phyloP scores from a whole-genome alignment of 2,113 vertebrate genomes.

The Anser brachyrhynchus region DNA sequence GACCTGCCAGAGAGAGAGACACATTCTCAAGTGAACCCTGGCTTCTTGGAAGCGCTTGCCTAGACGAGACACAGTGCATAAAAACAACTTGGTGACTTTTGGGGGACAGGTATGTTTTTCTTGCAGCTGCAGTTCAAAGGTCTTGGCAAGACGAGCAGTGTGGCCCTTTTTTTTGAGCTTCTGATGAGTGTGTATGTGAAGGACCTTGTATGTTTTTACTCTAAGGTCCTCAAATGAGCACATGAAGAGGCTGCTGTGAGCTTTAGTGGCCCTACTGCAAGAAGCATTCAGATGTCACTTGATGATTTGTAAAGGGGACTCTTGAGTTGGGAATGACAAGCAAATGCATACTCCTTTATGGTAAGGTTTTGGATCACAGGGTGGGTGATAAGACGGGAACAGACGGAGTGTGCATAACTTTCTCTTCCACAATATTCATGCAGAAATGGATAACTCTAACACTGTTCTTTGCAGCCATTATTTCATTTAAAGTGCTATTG shows the following conservation, averaged over 20 bases:
- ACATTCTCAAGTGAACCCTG: slow-evolving; percentile 95
- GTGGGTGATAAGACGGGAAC: slow-evolving; percentile 74
- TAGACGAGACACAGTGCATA: slow-evolving; percentile 91
- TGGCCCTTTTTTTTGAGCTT: slow-evolving; percentile 93
- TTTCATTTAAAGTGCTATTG: slow-evolving; percentile 76
- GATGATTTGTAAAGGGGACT: slow-evolving; percentile 95
- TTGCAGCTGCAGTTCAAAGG: slow-evolving; percentile 91
- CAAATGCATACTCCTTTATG: slow-evolving; percentile 93
- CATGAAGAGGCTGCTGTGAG: slow-evolving; percentile 95
- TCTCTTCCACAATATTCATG: slow-evolving; percentile 85
- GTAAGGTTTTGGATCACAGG: slow-evolving; percentile 85
- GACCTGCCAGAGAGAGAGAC: slow-evolving; percentile 99
- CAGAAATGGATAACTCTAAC: slow-evolving; percentile 87
- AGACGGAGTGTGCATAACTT: slow-evolving; percentile 87
- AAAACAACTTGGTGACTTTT: slow-evolving; percentile 86
- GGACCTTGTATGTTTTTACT: slow-evolving; percentile 87
- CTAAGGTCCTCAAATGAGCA: slow-evolving; percentile 93
- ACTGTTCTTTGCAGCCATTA: slow-evolving; percentile 86
- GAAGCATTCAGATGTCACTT: slow-evolving; percentile 99
- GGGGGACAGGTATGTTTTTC: slow-evolving; percentile 88
- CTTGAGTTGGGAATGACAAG: slow-evolving; percentile 94
- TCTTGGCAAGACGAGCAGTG: slow-evolving; percentile 99
- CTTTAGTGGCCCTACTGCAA: slow-evolving; percentile 97
- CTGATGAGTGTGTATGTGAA: slow-evolving; percentile 90
- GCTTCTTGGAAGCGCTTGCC: slow-evolving; percentile 99